These are phyloP conservation scores for Alca torda DNA, from an alignment of 2,797 vertebrate genomes.

Conservation along the genomic window DNA sequence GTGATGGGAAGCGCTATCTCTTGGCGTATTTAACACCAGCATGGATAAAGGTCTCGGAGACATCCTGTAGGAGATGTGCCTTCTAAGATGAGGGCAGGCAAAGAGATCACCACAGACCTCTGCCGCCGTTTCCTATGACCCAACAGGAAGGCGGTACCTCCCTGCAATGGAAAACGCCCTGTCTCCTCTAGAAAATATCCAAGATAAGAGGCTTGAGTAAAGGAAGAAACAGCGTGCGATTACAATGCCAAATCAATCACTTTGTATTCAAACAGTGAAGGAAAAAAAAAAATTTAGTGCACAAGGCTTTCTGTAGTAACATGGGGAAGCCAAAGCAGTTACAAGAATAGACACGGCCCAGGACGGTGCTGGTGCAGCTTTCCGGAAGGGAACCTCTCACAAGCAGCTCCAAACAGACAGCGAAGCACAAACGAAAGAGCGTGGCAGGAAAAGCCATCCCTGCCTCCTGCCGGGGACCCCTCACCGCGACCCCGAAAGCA, in stretches of 20 bases:
- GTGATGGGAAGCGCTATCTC: background rate
- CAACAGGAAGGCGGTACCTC: conserved; percentile 16
- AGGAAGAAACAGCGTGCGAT: background rate
- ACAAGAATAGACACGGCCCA: background rate
- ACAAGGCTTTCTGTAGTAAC: background rate
- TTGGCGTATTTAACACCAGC: background rate
- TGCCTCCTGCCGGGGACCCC: background rate
- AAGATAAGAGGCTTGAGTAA: background rate
- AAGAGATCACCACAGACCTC: background rate
- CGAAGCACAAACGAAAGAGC: background rate
- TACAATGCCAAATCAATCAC: background rate
- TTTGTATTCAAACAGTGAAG: background rate
- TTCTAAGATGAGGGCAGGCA: background rate
- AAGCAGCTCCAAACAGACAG: conserved; percentile 19
- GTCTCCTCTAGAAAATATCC: background rate
- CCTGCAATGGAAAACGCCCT: background rate
- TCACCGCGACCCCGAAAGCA: background rate
- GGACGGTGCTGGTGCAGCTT: background rate
- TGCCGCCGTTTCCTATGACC: background rate
- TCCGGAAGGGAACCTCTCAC: background rate
- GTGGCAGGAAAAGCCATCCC: background rate
- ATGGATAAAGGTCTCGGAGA: background rate
- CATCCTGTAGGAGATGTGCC: conserved; percentile 30
- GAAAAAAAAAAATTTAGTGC: background rate
- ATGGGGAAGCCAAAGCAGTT: background rate